Conservation (phyloP, 2,113 vertebrate species). For the Sula dactylatra region DNA sequence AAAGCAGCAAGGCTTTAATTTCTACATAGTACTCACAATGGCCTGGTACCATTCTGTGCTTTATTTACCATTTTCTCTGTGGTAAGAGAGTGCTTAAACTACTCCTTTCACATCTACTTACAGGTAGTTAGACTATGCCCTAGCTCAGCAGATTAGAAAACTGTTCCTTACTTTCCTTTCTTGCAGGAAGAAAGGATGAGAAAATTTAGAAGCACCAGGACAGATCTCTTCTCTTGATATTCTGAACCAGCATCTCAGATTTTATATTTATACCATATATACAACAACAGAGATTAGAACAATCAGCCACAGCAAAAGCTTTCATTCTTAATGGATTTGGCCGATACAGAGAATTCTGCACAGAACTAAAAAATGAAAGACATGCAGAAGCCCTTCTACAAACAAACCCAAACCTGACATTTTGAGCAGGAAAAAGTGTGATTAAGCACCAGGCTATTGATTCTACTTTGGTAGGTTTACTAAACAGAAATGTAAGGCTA, state of each 20-base stretch:
- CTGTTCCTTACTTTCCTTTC: neutral
- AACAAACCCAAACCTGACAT: conserved; percentile 62
- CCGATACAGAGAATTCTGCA: neutral
- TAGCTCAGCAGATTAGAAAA: neutral
- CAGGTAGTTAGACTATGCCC: neutral
- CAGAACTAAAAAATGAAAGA: conserved; percentile 29
- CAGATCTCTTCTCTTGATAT: neutral
- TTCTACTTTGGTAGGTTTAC: conserved; percentile 45
- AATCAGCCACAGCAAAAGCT: neutral
- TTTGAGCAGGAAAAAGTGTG: conserved; percentile 47
- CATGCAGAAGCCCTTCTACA: conserved; percentile 27
- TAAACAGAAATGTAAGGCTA: conserved; percentile 52
- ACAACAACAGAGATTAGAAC: neutral
- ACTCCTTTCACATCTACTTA: neutral
- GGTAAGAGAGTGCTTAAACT: neutral
- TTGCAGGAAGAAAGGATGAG: neutral
- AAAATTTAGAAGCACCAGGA: neutral
- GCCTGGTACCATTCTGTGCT: neutral
- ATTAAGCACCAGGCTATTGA: conserved; percentile 49
- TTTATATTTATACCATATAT: neutral
- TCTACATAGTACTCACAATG: neutral
- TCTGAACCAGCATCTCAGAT: neutral
- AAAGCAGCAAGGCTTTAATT: neutral
- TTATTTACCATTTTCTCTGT: neutral
- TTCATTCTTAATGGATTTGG: conserved; percentile 19